Percentiles rank a stretch among this genome's conserved stretches.
These are phyloP conservation scores for Entomyzon cyanotis DNA, from an alignment of 2,113 vertebrate genomes.

Conservation along the genomic window DNA sequence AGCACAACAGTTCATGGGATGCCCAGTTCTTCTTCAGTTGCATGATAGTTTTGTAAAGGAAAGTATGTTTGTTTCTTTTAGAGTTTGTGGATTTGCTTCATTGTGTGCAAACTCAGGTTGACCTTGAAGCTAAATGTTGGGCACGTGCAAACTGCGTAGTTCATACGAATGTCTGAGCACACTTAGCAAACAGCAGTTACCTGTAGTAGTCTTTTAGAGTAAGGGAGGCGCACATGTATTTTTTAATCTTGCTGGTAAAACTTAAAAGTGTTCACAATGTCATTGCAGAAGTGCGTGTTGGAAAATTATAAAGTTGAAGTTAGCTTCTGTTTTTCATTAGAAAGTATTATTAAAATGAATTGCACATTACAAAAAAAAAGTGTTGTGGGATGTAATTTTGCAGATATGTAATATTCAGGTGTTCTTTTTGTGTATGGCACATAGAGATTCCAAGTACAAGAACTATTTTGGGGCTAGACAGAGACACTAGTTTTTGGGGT, in stretches of 20 bases:
- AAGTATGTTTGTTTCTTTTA: neutral
- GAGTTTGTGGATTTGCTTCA: constrained; percentile 35
- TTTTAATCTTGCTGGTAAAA: constrained; percentile 69
- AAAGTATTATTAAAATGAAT: constrained; percentile 60
- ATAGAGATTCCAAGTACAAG: constrained; percentile 70
- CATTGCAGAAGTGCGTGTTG: constrained; percentile 48
- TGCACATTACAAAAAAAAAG: constrained; percentile 61
- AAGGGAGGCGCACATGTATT: constrained; percentile 50
- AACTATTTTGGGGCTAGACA: constrained; percentile 75
- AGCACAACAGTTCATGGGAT: constrained; percentile 91
- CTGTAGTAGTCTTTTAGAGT: constrained; percentile 50
- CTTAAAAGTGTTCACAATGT: constrained; percentile 58
- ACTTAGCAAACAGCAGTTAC: constrained; percentile 43
- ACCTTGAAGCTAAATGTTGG: constrained; percentile 62
- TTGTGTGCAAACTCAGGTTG: constrained; percentile 78
- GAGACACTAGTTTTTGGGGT: constrained; percentile 75
- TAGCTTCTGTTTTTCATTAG: constrained; percentile 61
- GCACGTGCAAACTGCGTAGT: constrained; percentile 26
- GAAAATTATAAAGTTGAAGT: constrained; percentile 47
- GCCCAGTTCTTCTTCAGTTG: constrained; percentile 92
- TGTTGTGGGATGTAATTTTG: constrained; percentile 70
- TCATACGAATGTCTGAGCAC: constrained; percentile 25
- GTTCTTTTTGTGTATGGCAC: constrained; percentile 72
- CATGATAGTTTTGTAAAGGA: constrained; percentile 74
- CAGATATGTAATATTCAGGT: constrained; percentile 67